Conservation (phyloP, 2,888 invertebrate genomes). For the Quadriops clusia region DNA sequence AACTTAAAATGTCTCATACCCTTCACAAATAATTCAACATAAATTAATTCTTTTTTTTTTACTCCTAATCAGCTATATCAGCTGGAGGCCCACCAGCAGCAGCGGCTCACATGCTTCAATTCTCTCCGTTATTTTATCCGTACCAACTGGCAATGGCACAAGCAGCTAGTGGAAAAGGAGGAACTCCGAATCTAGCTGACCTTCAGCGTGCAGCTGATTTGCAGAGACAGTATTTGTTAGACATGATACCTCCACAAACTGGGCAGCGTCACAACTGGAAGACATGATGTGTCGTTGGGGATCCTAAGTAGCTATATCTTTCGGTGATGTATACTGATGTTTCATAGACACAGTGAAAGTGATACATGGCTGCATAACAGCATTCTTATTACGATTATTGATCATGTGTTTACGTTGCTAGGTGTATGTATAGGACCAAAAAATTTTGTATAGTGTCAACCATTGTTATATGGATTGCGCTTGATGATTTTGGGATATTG, state of each 20-base stretch:
- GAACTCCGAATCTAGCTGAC: conserved; percentile 49
- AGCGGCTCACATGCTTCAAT: conserved; percentile 81
- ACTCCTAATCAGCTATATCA: conserved; percentile 44
- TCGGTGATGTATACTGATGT: conserved; percentile 14
- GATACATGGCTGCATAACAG: too few species aligned
- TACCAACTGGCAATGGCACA: conserved; percentile 82
- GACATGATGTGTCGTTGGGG: conserved; percentile 40
- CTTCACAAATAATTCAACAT: too few species aligned
- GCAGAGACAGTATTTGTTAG: conserved; percentile 90
- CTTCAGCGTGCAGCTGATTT: conserved; percentile 78
- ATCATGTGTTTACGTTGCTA: conserved; percentile 4
- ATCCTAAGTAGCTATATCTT: conserved; percentile 15
- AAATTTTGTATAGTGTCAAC: conserved; percentile 6
- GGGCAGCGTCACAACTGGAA: conserved; percentile 49
- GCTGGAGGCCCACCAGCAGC: conserved; percentile 53
- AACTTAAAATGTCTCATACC: too few species aligned
- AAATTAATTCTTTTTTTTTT: conserved; percentile 13
- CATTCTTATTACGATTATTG: too few species aligned
- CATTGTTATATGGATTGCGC: conserved; percentile 1
- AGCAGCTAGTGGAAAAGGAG: conserved; percentile 42
- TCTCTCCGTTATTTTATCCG: conserved; percentile 76
- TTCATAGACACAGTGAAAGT: conserved; percentile 3
- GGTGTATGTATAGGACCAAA: conserved; percentile 5
- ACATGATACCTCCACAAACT: conserved; percentile 75
- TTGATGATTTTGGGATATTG: too few species aligned